Evolutionary conservation across 2,113 vertebrate genomes (phyloP).

Genomic region (Cottus gobio): DNA sequence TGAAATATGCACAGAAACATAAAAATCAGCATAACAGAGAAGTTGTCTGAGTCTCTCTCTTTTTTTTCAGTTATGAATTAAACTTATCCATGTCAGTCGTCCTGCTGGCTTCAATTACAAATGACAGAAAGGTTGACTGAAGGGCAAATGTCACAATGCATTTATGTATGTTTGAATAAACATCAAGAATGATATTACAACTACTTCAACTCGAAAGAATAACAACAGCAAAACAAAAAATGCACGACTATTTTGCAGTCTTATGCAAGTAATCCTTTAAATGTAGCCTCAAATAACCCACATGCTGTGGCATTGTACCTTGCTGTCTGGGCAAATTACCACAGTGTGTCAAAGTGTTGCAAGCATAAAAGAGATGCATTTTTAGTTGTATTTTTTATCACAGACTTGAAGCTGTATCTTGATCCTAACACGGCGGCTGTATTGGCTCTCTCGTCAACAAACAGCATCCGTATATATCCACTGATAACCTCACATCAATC

Average conservation of each 20-base stretch:
- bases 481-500: slow-evolving; percentile 14
- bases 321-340: slow-evolving; percentile 23
- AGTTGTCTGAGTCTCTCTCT: background rate
- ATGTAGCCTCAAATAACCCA: background rate
- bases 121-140: background rate
- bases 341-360: slow-evolving; percentile 19
- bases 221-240: too few relatives aligned
- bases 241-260: background rate
- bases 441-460: slow-evolving; percentile 9
- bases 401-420: slow-evolving; percentile 9
- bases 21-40: background rate
- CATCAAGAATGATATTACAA: background rate
- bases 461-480: background rate
- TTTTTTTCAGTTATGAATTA: too few relatives aligned
- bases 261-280: slow-evolving; percentile 12
- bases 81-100: background rate
- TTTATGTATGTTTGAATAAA: background rate
- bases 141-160: background rate
- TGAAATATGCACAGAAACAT: background rate
- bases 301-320: slow-evolving; percentile 5
- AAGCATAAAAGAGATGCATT: slow-evolving; percentile 23
- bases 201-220: background rate
- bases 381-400: background rate
- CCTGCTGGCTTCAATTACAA: slow-evolving; percentile 1
- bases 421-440: background rate